phyloP scores from a whole-genome alignment of 2,888 invertebrate species.

The Tanypteryx hageni region DNA sequence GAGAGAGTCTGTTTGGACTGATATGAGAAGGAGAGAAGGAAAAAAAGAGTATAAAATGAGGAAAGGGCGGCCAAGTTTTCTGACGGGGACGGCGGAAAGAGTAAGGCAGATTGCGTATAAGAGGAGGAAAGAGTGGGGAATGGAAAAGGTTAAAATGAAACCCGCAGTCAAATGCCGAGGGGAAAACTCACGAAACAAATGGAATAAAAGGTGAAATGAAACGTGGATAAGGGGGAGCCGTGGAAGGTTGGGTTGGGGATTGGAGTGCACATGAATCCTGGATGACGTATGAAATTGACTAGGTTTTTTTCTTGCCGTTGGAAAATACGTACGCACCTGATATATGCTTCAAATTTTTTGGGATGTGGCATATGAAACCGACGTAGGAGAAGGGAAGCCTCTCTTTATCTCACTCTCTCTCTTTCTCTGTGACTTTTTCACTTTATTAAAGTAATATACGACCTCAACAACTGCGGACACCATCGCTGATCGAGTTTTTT shows the following conservation, averaged over 20 bases:
- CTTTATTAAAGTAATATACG: slow-evolving; percentile 35
- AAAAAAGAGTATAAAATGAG: not conserved
- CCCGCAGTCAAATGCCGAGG: slow-evolving; percentile 25
- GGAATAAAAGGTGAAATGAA: slow-evolving; percentile 30
- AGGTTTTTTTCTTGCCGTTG: not conserved
- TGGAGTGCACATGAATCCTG: not conserved
- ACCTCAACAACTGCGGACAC: slow-evolving; percentile 8
- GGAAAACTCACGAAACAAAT: slow-evolving; percentile 27
- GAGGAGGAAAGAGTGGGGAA: not conserved
- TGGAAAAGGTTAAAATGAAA: slow-evolving; percentile 20
- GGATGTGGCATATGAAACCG: slow-evolving; percentile 32
- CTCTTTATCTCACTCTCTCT: no score
- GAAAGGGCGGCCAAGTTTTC: not conserved
- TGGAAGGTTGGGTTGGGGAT: not conserved
- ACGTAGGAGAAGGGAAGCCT: not conserved
- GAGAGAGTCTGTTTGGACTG: not conserved
- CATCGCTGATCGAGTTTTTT: not conserved
- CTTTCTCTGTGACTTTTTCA: not conserved
- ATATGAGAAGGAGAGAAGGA: slow-evolving; percentile 7
- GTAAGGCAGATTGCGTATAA: not conserved
- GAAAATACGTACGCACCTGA: slow-evolving; percentile 13
- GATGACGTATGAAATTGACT: slow-evolving; percentile 32
- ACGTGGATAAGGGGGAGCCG: slow-evolving; percentile 11
- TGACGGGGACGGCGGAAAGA: not conserved
- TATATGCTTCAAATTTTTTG: slow-evolving; percentile 25